Percentiles rank a stretch among this genome's conserved stretches.
Evolutionary conservation across 1,140 invertebrate genomes (phyloP).

Genomic region (Drosophila sucinea): DNA sequence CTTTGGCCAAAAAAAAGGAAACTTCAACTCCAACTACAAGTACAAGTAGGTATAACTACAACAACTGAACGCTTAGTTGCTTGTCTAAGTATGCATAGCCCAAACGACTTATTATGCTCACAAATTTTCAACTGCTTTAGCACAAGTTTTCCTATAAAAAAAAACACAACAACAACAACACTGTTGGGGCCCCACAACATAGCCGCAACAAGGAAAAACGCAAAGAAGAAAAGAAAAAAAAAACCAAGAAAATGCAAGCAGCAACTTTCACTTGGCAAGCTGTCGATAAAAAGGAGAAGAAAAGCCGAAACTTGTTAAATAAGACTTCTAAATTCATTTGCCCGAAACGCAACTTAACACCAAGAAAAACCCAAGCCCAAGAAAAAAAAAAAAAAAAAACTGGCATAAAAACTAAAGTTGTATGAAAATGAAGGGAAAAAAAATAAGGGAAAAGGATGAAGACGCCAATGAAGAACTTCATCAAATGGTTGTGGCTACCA

Average conservation of each 20-base stretch:
- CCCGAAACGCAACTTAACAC: conserved; percentile 72
- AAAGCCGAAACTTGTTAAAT: conserved; percentile 73
- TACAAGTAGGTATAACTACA: conserved; percentile 14
- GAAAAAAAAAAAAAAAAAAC: conserved; percentile 26
- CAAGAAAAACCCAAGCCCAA: conserved; percentile 49
- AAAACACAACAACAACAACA: not conserved
- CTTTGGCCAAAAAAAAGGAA: conserved; percentile 2
- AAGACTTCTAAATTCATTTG: conserved; percentile 81
- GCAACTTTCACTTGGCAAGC: conserved; percentile 63
- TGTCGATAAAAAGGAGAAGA: conserved; percentile 53
- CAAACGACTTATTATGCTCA: conserved; percentile 33
- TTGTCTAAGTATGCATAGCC: conserved; percentile 22
- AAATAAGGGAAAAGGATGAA: conserved; percentile 7
- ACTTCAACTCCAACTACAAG: conserved; percentile 2
- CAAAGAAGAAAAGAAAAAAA: conserved; percentile 19
- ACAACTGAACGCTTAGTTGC: conserved; percentile 21
- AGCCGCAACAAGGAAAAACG: conserved; percentile 47
- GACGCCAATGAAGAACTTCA: conserved; percentile 60
- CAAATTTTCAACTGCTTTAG: conserved; percentile 39
- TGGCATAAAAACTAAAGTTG: not conserved
- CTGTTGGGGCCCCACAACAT: conserved; percentile 36
- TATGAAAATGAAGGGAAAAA: conserved; percentile 33
- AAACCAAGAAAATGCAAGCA: conserved; percentile 34
- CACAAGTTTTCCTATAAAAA: conserved; percentile 47
- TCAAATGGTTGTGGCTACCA: conserved; percentile 60